phyloP scores from a whole-genome alignment of 2,797 vertebrate species.

The Clangula hyemalis region DNA sequence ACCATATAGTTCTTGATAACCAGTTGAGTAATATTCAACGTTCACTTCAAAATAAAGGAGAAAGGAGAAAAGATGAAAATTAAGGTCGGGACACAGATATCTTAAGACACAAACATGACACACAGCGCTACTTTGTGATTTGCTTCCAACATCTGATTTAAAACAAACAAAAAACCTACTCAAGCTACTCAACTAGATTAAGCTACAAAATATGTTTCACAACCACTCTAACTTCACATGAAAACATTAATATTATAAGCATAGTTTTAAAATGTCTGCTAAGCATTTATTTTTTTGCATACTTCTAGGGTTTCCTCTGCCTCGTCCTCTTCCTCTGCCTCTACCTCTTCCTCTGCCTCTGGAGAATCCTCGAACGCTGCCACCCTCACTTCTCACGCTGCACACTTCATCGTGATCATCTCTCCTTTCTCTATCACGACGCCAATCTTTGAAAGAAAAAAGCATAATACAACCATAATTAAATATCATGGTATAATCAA shows the following conservation, averaged over 20 bases:
- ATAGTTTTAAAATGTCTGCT: not conserved
- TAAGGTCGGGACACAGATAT: not conserved
- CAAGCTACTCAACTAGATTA: not conserved
- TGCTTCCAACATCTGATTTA: not conserved
- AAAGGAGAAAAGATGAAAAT: constrained; percentile 13
- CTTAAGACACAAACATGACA: not conserved
- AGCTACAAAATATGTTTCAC: not conserved
- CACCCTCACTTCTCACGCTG: constrained; percentile 85
- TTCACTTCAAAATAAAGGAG: constrained; percentile 78
- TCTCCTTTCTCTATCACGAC: constrained; percentile 82
- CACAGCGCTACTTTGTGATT: not conserved
- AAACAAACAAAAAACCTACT: not conserved
- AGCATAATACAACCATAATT: not conserved
- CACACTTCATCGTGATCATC: constrained; percentile 86
- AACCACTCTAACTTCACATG: not conserved
- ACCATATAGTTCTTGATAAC: constrained; percentile 80
- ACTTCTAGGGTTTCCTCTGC: constrained; percentile 83
- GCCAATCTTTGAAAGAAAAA: constrained; percentile 83
- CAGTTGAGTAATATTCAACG: constrained; percentile 83
- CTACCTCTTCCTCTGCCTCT: constrained; percentile 87
- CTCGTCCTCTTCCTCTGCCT: constrained; percentile 90
- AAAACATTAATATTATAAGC: not conserved
- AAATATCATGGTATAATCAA: not conserved
- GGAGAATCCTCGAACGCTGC: constrained; percentile 78
- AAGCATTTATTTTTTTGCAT: constrained; percentile 34